phyloP scores from a whole-genome alignment of 2,888 invertebrate genomes.

The Coleophora deauratella region DNA sequence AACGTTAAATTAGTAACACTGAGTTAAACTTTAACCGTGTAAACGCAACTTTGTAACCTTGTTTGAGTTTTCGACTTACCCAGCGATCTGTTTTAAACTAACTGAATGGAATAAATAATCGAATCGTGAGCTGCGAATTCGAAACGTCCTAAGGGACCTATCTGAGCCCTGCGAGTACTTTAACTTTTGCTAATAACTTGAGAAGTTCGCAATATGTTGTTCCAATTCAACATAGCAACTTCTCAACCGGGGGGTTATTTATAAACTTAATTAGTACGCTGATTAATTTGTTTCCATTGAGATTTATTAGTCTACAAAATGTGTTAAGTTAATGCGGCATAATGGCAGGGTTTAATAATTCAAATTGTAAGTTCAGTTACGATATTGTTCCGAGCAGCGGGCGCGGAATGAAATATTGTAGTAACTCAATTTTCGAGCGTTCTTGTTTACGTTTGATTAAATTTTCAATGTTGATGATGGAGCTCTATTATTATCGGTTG shows the following conservation, averaged over 20 bases:
- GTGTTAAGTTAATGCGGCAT: too few relatives aligned
- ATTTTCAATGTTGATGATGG: not conserved
- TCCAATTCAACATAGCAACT: slow-evolving; percentile 17
- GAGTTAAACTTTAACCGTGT: too few relatives aligned
- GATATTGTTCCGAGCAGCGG: too few relatives aligned
- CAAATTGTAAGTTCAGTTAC: too few relatives aligned
- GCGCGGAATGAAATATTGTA: too few relatives aligned
- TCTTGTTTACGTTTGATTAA: not conserved
- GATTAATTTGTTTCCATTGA: slow-evolving; percentile 12
- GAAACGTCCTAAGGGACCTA: slow-evolving; percentile 37
- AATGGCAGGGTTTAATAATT: too few relatives aligned
- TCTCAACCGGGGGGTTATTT: too few relatives aligned
- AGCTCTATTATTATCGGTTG: too few relatives aligned
- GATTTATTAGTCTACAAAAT: slow-evolving; percentile 5
- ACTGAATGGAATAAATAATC: slow-evolving; percentile 34
- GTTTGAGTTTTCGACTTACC: slow-evolving; percentile 5
- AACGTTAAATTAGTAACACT: too few relatives aligned
- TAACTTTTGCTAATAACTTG: slow-evolving; percentile 26
- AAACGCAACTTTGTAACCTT: not conserved
- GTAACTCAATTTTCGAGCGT: too few relatives aligned
- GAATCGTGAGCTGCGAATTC: slow-evolving; percentile 38
- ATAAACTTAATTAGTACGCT: slow-evolving; percentile 7
- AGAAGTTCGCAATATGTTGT: slow-evolving; percentile 39
- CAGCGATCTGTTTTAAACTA: slow-evolving; percentile 17
- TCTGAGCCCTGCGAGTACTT: too few relatives aligned